These are phyloP conservation scores for Eupithecia centaureata DNA, from an alignment of 2,888 invertebrate genomes.

Conservation along the genomic window DNA sequence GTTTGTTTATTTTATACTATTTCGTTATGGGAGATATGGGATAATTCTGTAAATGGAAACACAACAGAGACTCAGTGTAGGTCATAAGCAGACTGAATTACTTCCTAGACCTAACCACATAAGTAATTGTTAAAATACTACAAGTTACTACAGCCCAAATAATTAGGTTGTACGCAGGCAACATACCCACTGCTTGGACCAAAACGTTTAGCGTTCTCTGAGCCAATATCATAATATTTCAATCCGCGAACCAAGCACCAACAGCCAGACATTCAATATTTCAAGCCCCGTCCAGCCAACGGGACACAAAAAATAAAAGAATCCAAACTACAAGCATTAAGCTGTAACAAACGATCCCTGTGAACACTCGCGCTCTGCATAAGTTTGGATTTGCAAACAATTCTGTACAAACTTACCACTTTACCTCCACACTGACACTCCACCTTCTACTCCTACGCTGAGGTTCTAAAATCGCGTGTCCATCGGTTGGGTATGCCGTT, in stretches of 20 bases:
- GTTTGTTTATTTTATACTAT: too few relatives aligned
- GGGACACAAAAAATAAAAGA: constrained; percentile 47
- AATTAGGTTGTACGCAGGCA: not conserved
- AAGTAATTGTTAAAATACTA: too few relatives aligned
- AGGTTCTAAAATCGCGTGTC: constrained; percentile 39
- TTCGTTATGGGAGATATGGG: too few relatives aligned
- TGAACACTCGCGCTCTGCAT: constrained; percentile 73
- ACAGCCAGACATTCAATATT: constrained; percentile 12
- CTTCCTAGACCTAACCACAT: too few relatives aligned
- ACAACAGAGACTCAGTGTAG: too few relatives aligned
- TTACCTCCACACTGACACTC: constrained; percentile 36
- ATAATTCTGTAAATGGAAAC: too few relatives aligned
- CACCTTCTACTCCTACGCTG: constrained; percentile 20
- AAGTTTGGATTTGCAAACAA: constrained; percentile 76
- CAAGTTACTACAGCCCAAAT: not conserved
- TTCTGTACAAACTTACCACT: constrained; percentile 61
- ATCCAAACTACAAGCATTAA: constrained; percentile 72
- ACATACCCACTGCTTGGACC: not conserved
- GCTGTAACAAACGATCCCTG: constrained; percentile 72
- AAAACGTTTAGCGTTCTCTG: not conserved
- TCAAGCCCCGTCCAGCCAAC: constrained; percentile 13
- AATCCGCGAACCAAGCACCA: not conserved
- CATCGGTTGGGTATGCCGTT: constrained; percentile 35
- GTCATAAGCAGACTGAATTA: too few relatives aligned
- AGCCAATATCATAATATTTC: not conserved